Base-by-base conservation (phyloP, 2,888 invertebrate genomes). In the Cephus runcator region DNA sequence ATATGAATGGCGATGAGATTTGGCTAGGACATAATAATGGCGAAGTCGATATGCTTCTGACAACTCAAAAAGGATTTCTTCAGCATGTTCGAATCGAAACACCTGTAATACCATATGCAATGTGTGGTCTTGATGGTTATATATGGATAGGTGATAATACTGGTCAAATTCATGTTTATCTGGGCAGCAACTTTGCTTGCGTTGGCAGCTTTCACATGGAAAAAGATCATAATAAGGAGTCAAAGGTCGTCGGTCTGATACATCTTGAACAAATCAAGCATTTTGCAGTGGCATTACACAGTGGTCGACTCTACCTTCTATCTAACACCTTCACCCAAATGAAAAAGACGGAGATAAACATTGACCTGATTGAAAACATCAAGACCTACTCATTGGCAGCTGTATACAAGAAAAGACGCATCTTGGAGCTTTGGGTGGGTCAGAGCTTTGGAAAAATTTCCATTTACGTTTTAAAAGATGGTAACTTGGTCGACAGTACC, bases 101-200 rank as follows among this genome's bases (percentile, higher is more conserved):
- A 1, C 93, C 94, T 0, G 94, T 94, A 74, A 91, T 93, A 81
- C 94, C 95, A 80, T 95, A 94, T 3, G 95, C 96, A 0, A 93
- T 96, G 88, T 97, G 97, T 88, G 94, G 95, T 23, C 95, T 97
- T 1, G 96, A 95, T 73, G 93, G 94, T 82, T 93, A 94, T 73
- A 93, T 98, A 84, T 99, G 98, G 98, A 94, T 98, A 84, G 98
- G 98, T 0, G 98, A 98, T 92, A 95, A 95, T 75, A 93, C 94
- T 1, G 98, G 98, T n/a, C 94, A 95, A 81, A 94, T 99, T 80
- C 96, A 96, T 84, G 96, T 97, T 0, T 98, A 96, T 89, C 94
- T 95, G 95, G 93, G 91, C 23, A 88, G 87, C 35, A 91, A 91
- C 80, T 91, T 91, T 68, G 91, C 89, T 12, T 89, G 91, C 73